Evolutionary conservation across 2,113 vertebrate species (phyloP).

Genomic region (Sorex fumeus): DNA sequence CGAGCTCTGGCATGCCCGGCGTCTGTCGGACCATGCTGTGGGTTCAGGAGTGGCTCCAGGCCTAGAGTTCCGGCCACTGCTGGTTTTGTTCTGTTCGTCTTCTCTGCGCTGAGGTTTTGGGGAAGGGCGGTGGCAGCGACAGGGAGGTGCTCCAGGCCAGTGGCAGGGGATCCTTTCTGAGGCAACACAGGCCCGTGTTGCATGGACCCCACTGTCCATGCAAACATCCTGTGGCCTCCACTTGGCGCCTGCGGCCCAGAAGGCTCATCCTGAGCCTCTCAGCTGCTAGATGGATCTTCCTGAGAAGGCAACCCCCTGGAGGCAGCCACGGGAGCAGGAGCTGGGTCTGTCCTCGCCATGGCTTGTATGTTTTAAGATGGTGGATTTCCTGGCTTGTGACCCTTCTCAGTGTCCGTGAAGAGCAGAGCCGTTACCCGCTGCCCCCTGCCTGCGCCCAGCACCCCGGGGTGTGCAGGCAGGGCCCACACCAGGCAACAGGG

Average conservation of each 20-base stretch:
- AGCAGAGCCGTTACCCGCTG: neutral
- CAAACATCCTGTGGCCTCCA: neutral
- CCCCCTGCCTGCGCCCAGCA: no score
- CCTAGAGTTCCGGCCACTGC: neutral
- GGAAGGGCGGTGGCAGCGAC: no score
- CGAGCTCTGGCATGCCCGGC: neutral
- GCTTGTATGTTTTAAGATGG: neutral
- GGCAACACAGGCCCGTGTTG: neutral
- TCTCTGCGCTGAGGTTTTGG: neutral
- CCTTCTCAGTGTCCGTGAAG: neutral
- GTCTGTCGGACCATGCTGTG: neutral
- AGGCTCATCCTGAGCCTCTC: neutral
- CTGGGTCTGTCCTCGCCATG: no score
- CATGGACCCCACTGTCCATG: no score
- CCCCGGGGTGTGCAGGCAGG: no score
- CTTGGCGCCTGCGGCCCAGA: no score
- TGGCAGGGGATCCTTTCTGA: neutral
- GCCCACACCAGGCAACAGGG: neutral
- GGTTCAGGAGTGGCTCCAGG: neutral
- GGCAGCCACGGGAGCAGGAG: no score
- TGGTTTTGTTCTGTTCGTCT: slow-evolving; percentile 1
- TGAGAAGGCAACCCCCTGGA: neutral
- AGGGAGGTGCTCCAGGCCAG: neutral
- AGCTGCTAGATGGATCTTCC: neutral
- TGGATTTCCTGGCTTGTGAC: neutral